Conservation (phyloP, 2,113 vertebrate species). For the Eudorcas thomsonii region DNA sequence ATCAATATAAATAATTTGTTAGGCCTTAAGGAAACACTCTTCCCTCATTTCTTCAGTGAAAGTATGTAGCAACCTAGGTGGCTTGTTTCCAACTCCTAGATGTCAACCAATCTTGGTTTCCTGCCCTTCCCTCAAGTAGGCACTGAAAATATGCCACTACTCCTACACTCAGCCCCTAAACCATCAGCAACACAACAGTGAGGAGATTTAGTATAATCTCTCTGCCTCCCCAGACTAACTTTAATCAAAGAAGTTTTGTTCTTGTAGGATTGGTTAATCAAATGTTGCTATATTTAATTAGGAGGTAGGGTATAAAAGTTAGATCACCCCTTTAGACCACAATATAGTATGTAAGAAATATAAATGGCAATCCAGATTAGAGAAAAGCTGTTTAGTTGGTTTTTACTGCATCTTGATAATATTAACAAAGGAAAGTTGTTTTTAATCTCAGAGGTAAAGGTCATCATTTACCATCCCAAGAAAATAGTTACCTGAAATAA, state of each 20-base stretch:
- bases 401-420: not conserved
- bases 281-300: not conserved
- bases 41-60: not conserved
- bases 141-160: not conserved
- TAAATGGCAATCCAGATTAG: not conserved
- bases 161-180: not conserved
- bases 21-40: not conserved
- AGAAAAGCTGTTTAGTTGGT: not conserved
- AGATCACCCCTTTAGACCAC: not conserved
- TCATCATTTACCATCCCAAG: not conserved
- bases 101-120: not conserved
- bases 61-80: not conserved
- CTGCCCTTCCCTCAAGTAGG: not conserved
- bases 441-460: conserved; percentile 21
- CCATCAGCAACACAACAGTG: not conserved
- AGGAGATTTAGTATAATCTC: not conserved
- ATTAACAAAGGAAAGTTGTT: not conserved
- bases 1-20: not conserved
- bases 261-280: not conserved
- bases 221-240: not conserved
- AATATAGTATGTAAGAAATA: not conserved
- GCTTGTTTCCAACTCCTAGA: not conserved
- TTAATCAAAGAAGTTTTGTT: conserved; percentile 36
- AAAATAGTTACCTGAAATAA: conserved; percentile 13
- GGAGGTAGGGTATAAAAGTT: not conserved